Evolutionary conservation across 2,797 vertebrate genomes (phyloP).

Genomic region (Hydrolagus colliei): DNA sequence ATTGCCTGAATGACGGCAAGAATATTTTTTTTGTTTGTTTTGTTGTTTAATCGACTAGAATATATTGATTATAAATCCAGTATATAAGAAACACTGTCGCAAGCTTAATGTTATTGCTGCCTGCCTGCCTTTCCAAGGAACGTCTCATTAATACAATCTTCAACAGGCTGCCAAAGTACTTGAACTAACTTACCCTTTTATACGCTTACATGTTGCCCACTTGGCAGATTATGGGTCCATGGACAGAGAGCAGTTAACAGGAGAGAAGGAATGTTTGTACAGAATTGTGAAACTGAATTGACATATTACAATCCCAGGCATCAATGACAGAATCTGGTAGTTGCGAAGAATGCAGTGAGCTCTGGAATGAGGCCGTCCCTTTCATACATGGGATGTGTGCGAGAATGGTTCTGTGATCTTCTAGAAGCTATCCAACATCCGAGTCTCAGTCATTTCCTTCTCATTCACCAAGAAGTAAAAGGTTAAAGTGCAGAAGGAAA

Average conservation of each 20-base stretch:
- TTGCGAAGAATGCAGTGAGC: slow-evolving; percentile 25
- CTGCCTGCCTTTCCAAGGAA: slow-evolving; percentile 29
- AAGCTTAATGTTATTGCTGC: slow-evolving; percentile 30
- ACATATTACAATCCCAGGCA: slow-evolving; percentile 16
- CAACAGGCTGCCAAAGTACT: slow-evolving; percentile 32
- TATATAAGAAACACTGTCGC: slow-evolving; percentile 28
- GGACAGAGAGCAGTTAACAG: slow-evolving; percentile 21
- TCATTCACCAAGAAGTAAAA: slow-evolving; percentile 22
- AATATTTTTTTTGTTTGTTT: slow-evolving; percentile 28
- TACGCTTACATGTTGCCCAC: slow-evolving; percentile 28
- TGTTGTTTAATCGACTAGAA: slow-evolving; percentile 22
- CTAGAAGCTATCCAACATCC: slow-evolving; percentile 23
- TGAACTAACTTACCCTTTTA: slow-evolving; percentile 31
- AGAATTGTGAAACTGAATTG: slow-evolving; percentile 27
- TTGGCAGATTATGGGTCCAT: slow-evolving; percentile 24
- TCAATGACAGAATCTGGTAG: not conserved
- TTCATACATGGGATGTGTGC: slow-evolving; percentile 1
- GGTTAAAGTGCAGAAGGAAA: slow-evolving; percentile 54
- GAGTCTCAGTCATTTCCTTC: slow-evolving; percentile 31
- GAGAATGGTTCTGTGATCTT: slow-evolving; percentile 17
- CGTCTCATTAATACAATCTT: slow-evolving; percentile 30
- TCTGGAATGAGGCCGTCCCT: slow-evolving; percentile 17
- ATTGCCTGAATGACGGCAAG: slow-evolving; percentile 29
- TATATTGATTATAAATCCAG: slow-evolving; percentile 31
- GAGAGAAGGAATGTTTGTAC: slow-evolving; percentile 31